Base-by-base conservation (phyloP, 2,888 invertebrate genomes). In the Leptinotarsa rubiginosa region DNA sequence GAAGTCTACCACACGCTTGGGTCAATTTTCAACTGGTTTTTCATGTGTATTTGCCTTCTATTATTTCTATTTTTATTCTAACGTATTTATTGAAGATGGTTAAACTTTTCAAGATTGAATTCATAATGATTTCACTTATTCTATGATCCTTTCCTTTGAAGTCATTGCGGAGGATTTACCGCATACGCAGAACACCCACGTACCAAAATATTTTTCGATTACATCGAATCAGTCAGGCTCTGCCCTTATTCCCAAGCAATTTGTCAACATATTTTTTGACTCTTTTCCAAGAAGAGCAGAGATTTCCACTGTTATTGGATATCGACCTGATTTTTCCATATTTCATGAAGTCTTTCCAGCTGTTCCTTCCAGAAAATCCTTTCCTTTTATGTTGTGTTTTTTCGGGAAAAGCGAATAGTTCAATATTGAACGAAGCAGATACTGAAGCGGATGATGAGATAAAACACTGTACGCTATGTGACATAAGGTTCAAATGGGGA, bases 241-340 rank as follows among this genome's bases (percentile, higher is more conserved):
- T 31, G 41, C 41, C 62, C 41, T 62, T 13, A 41, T 41, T 31
- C 62, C 31, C 10, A 12, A 62, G 62, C 15, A 62, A 62, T 62
- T 62, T 62, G 62, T 62, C 62, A 62, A 62, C 25, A 62, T n/a
- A 62, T 62, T 62, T 31, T 31, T 18, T 62, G 62, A 62, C 41
- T 62, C 16, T 41, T n/a, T 31, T 25, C 12, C 62, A n/a, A 31
- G 12, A 62, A 62, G 13, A 62, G 31, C 62, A 41, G 62, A 31
- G 12, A 41, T 22, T 56, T 5, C 20, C 41, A 3, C 41, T 41
- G 25, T 62, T 62, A 62, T 62, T 62, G n/a, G 62, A 31, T 62
- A 62, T 62, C 62, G 62, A 62, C n/a, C 41, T n/a, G 62, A 62
- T 62, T 62, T 41, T 62, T 62, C 62, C 62, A 62, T 62, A 62